Evolutionary conservation across 1,140 invertebrate genomes (phyloP).

Genomic region (Anadara kagoshimensis): DNA sequence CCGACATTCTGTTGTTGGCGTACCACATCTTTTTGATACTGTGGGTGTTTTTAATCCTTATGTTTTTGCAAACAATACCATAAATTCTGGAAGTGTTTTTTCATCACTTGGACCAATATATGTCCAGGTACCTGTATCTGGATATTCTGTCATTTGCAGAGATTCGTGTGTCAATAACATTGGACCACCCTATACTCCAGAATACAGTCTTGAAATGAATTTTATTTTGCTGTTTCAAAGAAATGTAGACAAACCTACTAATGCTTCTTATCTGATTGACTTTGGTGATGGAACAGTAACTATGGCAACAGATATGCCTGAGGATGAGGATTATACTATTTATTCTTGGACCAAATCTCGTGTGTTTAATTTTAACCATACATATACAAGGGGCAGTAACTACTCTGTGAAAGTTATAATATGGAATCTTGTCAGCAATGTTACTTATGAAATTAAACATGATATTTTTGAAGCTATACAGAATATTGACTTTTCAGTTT

Average conservation of each 20-base stretch:
- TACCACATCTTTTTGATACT: slow-evolving; percentile 24
- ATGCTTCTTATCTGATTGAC: slow-evolving; percentile 49
- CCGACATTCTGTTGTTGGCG: background rate
- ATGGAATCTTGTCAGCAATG: slow-evolving; percentile 44
- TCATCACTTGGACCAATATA: slow-evolving; percentile 31
- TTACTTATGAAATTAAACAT: slow-evolving; percentile 25
- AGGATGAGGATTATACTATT: background rate
- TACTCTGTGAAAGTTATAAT: slow-evolving; percentile 41
- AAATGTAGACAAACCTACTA: slow-evolving; percentile 30
- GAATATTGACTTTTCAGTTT: slow-evolving; percentile 22
- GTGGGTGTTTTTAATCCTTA: slow-evolving; percentile 40
- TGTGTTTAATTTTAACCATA: slow-evolving; percentile 35
- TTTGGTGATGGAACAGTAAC: slow-evolving; percentile 47
- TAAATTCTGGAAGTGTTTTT: slow-evolving; percentile 12
- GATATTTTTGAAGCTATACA: slow-evolving; percentile 45
- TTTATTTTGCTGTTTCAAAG: slow-evolving; percentile 41
- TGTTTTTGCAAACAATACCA: slow-evolving; percentile 37
- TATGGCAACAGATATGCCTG: background rate
- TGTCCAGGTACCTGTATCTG: slow-evolving; percentile 41
- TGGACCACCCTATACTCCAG: slow-evolving; percentile 22
- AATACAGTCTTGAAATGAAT: slow-evolving; percentile 17
- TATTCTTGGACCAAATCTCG: background rate
- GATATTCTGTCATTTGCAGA: slow-evolving; percentile 16
- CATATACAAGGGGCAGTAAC: slow-evolving; percentile 44
- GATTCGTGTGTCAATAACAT: slow-evolving; percentile 18